These are phyloP conservation scores for Meloidogyne exigua DNA, from an alignment of 1,140 invertebrate genomes.

Conservation along the genomic window DNA sequence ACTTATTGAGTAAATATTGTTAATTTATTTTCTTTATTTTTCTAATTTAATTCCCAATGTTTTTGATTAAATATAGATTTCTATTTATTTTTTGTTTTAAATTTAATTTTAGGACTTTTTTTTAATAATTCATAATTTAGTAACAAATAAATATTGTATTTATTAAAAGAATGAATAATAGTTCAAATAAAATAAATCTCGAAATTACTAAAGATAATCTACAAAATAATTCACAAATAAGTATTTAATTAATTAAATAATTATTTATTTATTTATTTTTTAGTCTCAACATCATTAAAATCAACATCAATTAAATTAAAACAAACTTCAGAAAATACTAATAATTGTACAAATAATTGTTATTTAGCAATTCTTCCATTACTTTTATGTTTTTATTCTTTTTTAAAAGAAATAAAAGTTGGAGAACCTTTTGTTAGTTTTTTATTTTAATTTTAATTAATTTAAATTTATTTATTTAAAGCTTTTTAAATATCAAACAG, in stretches of 20 bases:
- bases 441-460: background rate
- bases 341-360: background rate
- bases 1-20: background rate
- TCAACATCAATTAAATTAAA: background rate
- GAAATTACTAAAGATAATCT: background rate
- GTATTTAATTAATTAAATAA: background rate
- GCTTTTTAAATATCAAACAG: slow-evolving; percentile 52
- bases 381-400: slow-evolving; percentile 27
- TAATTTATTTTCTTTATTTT: no score
- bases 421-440: slow-evolving; percentile 41
- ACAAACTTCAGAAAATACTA: background rate
- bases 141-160: no score
- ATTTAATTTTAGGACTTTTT: no score
- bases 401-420: slow-evolving; percentile 52
- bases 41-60: no score
- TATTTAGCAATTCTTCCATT: slow-evolving; percentile 12
- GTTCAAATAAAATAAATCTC: background rate
- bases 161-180: background rate
- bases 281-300: background rate
- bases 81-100: no score
- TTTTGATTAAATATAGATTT: no score
- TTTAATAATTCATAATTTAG: no score
- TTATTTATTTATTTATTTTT: no score
- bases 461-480: background rate
- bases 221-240: no score